Base-by-base conservation (phyloP, 2,797 vertebrate species). In the Sebastes glaucus region DNA sequence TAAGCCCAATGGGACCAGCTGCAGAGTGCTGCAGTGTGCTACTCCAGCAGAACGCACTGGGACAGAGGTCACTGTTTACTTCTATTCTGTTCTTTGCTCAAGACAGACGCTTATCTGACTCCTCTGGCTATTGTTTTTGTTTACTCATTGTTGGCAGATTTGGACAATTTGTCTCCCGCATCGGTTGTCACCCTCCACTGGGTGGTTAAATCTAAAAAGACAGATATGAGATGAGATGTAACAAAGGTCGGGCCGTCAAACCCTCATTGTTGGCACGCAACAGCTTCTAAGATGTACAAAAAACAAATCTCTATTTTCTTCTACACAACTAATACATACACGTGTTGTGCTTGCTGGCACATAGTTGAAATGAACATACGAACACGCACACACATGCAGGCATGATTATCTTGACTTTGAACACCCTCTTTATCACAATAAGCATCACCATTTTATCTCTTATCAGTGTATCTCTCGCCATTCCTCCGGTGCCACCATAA, bases 1-100 rank as follows among this genome's bases (percentile, higher is more conserved):
- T 92, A 94, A 89, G 87, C 93, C 93, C 95, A 89, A 38, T 33
- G 94, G 93, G 92, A 91, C 84, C 55, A 4, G 5, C 32, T 61
- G 84, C 82, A 84, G 84, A 89, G 82, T 82, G 71, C 90, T 81
- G 88, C 90, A 90, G 86, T 87, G 81, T 87, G 87, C 88, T 87
- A 16, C 71, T 86, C 62, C 53, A 73, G 83, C 86, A 91, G 55
- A 74, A 83, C 28, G 8, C 57, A 71, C 42, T 64, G 32, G 75
- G 73, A 87, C 87, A 88, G 82, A 92, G 92, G 92, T 92, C 57
- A n/a, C 70, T 35, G 32, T 72, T 84, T 71, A 67, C 71, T 8
- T 83, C 49, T 55, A 23, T 18, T 79, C 53, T 38, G 6, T 18
- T 69, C 57, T 46, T 9, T 23, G 7, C 35, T 71, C 2, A 56